Conservation (phyloP, 2,888 invertebrate genomes). For the Oligia latruncula region DNA sequence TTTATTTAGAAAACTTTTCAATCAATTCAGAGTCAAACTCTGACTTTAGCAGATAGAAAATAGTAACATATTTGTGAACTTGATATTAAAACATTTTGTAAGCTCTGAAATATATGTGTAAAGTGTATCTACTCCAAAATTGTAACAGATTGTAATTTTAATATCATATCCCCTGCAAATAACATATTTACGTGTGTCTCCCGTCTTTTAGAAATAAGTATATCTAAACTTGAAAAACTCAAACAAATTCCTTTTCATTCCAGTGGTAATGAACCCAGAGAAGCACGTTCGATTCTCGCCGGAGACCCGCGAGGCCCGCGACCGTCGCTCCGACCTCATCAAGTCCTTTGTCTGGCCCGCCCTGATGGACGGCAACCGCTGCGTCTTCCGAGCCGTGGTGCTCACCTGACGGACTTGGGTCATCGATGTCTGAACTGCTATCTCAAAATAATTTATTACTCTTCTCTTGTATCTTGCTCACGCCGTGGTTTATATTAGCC, state of each 20-base stretch:
- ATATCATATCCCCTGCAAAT: not conserved
- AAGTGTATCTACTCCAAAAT: no score
- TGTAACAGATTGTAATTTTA: not conserved
- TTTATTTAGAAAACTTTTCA: not conserved
- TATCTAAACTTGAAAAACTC: not conserved
- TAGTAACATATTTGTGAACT: not conserved
- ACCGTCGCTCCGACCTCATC: slow-evolving; percentile 93
- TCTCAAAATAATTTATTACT: slow-evolving; percentile 13
- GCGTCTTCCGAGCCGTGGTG: slow-evolving; percentile 96
- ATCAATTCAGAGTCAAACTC: not conserved
- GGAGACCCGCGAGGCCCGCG: slow-evolving; percentile 90
- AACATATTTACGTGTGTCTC: not conserved
- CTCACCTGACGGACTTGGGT: slow-evolving; percentile 91
- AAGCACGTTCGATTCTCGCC: slow-evolving; percentile 93
- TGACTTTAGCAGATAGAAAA: not conserved
- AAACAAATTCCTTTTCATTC: slow-evolving; percentile 55
- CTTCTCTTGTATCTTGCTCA: not conserved
- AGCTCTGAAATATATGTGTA: not conserved
- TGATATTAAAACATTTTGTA: not conserved
- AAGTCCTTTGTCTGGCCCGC: slow-evolving; percentile 97
- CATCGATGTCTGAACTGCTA: slow-evolving; percentile 1
- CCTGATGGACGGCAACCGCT: slow-evolving; percentile 93
- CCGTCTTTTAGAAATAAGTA: not conserved
- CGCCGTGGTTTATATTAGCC: not conserved
- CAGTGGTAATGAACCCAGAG: slow-evolving; percentile 92